phyloP scores from a whole-genome alignment of 23 tunicate genomes.

The Halocynthia aurantium region DNA sequence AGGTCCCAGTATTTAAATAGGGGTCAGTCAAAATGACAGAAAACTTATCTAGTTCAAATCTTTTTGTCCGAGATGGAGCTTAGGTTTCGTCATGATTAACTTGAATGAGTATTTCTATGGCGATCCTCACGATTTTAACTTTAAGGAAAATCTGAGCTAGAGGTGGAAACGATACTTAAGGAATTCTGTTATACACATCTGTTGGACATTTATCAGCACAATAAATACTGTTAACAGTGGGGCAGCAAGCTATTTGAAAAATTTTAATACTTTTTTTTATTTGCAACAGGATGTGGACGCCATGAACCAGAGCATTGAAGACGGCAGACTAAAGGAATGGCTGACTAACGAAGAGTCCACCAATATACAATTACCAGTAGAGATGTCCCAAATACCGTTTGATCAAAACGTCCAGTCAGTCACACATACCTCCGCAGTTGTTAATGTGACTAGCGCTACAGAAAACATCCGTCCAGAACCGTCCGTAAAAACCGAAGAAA shows the following conservation, averaged over 20 bases:
- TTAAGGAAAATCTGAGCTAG: too few relatives aligned
- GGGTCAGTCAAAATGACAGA: too few relatives aligned
- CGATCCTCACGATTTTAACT: too few relatives aligned
- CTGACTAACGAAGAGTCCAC: neutral
- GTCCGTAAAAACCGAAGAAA: neutral
- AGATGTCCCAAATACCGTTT: neutral
- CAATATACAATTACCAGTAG: neutral
- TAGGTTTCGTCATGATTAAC: too few relatives aligned
- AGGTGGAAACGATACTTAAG: too few relatives aligned
- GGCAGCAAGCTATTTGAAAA: too few relatives aligned
- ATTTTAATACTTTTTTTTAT: too few relatives aligned
- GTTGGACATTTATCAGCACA: neutral
- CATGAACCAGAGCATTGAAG: constrained; percentile 11
- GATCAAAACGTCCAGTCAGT: neutral
- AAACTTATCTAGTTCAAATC: too few relatives aligned
- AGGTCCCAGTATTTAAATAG: too few relatives aligned
- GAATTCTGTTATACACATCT: neutral
- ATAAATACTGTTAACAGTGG: too few relatives aligned
- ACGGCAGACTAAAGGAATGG: constrained; percentile 3
- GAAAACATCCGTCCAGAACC: neutral
- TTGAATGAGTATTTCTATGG: too few relatives aligned
- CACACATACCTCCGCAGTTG: neutral
- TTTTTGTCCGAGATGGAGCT: too few relatives aligned
- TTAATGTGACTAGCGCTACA: neutral
- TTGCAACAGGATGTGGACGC: constrained; percentile 14